Conservation (phyloP, 1,140 invertebrate genomes). For the Anoplolepis gracilipes region DNA sequence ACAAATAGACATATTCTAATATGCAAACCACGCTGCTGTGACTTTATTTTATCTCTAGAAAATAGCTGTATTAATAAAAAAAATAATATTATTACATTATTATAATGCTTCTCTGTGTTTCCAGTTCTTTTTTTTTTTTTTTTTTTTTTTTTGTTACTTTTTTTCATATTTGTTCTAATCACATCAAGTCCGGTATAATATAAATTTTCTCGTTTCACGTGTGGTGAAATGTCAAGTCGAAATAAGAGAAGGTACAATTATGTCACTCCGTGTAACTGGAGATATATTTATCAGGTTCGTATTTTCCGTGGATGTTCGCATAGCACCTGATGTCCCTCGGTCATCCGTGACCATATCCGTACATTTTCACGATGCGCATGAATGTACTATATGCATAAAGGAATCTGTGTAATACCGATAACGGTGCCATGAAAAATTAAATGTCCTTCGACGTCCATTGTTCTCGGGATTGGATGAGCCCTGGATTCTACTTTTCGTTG, state of each 20-base stretch:
- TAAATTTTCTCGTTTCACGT: constrained; percentile 6
- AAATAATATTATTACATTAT: background rate
- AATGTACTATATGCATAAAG: constrained; percentile 60
- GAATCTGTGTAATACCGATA: constrained; percentile 61
- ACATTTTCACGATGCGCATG: background rate
- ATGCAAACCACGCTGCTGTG: background rate
- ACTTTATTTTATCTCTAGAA: background rate
- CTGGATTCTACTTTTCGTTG: background rate
- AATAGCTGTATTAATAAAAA: background rate
- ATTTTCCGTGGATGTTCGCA: background rate
- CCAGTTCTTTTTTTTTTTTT: background rate
- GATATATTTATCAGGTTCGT: constrained; percentile 48
- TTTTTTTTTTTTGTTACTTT: too few species aligned
- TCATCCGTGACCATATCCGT: background rate
- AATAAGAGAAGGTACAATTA: background rate
- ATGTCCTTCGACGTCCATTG: constrained; percentile 69
- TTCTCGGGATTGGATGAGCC: constrained; percentile 62
- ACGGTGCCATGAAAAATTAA: constrained; percentile 74
- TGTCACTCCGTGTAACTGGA: background rate
- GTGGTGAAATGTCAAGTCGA: background rate
- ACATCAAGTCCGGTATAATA: background rate
- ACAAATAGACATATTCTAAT: background rate
- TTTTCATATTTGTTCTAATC: constrained; percentile 6
- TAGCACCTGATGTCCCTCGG: background rate
- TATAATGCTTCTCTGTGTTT: background rate